phyloP scores from a whole-genome alignment of 2,113 vertebrate genomes.

The Microtus montanus region DNA sequence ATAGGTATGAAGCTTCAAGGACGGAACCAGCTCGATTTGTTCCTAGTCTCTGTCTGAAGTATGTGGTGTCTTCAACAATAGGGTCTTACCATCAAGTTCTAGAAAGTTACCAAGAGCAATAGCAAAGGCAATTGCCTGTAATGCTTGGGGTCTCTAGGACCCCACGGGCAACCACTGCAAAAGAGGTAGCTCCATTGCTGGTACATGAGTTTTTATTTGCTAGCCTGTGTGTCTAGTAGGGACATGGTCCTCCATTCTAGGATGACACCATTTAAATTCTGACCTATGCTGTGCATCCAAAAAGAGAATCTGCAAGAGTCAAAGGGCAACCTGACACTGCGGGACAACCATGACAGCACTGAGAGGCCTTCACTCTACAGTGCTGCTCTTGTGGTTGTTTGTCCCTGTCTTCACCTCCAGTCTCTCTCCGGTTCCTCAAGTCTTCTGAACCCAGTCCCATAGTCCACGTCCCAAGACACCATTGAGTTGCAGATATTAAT shows the following conservation, averaged over 20 bases:
- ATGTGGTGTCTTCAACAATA: not conserved
- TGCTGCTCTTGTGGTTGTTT: not conserved
- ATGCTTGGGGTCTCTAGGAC: not conserved
- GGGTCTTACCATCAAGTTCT: not conserved
- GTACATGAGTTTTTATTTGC: not conserved
- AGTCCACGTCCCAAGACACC: not conserved
- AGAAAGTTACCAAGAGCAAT: too few species aligned
- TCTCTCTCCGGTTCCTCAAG: not conserved
- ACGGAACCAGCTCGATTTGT: too few species aligned
- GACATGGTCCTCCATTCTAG: not conserved
- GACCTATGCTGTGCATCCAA: not conserved
- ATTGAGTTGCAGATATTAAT: not conserved
- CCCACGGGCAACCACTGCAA: not conserved
- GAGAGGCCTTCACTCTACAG: not conserved
- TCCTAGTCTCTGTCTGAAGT: not conserved
- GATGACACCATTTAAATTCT: not conserved
- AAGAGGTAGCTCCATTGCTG: too few species aligned
- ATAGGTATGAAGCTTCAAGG: not conserved
- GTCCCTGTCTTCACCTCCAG: not conserved
- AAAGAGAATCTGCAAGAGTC: not conserved
- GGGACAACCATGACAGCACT: not conserved
- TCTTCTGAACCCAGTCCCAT: not conserved
- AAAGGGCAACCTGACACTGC: not conserved
- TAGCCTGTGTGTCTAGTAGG: not conserved
- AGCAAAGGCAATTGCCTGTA: not conserved